Conservation (phyloP, 2,113 vertebrate genomes). For the Meriones unguiculatus region DNA sequence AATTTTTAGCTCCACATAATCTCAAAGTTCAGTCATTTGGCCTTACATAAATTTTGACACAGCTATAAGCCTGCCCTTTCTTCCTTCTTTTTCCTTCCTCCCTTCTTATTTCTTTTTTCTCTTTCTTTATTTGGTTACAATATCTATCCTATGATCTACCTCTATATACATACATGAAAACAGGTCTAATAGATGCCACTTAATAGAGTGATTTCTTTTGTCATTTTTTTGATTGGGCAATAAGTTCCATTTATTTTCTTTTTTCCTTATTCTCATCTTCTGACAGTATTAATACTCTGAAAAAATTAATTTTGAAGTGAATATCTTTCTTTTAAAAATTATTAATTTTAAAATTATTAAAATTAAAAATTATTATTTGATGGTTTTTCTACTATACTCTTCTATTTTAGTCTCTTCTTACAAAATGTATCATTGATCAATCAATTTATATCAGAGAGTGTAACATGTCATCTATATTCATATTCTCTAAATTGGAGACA, state of each 20-base stretch:
- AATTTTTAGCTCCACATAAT: neutral
- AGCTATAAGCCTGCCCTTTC: neutral
- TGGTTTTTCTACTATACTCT: neutral
- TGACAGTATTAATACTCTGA: neutral
- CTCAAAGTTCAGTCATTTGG: neutral
- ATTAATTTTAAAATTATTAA: no score
- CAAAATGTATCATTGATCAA: neutral
- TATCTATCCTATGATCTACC: neutral
- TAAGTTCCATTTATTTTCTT: neutral
- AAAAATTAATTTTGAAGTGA: neutral
- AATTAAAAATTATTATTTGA: neutral
- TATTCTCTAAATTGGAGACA: neutral
- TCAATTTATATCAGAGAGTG: neutral
- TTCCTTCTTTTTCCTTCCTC: neutral
- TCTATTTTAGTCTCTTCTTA: neutral
- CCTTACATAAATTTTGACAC: neutral
- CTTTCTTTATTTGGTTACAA: neutral
- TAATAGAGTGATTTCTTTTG: neutral
- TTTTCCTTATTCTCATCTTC: neutral
- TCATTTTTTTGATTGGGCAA: neutral
- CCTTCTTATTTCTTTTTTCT: no score
- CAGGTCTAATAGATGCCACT: neutral
- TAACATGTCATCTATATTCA: neutral
- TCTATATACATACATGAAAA: neutral
- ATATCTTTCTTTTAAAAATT: neutral